Conservation (phyloP, 2,888 invertebrate genomes). For the Seira ritae region DNA sequence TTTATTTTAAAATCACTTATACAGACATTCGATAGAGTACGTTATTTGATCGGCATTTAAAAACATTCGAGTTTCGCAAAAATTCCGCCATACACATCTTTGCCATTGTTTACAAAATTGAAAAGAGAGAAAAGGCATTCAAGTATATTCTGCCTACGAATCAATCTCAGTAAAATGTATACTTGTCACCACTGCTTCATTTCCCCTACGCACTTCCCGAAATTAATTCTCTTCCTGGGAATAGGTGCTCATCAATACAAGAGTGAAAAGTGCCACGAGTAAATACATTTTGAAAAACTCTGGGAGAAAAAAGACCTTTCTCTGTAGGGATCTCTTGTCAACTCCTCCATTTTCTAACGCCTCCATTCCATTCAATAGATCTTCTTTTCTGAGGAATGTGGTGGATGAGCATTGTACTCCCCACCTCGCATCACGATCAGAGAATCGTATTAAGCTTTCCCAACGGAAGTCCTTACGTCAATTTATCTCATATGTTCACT, state of each 20-base stretch:
- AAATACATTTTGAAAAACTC: not conserved
- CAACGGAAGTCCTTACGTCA: constrained; percentile 50
- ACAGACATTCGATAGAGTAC: no score
- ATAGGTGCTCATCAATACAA: no score
- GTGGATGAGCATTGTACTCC: no score
- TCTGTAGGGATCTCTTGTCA: not conserved
- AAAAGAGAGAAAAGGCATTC: not conserved
- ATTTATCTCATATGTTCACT: constrained; percentile 45
- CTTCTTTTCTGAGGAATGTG: not conserved
- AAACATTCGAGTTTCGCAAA: not conserved
- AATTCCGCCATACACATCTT: not conserved
- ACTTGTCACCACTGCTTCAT: not conserved
- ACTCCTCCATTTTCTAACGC: not conserved
- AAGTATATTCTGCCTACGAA: not conserved
- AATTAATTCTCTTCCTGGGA: not conserved
- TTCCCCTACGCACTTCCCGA: not conserved
- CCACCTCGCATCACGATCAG: no score
- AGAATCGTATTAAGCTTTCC: not conserved
- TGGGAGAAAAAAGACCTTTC: not conserved
- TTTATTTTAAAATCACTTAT: no score
- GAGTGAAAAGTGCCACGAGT: not conserved
- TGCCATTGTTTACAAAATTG: not conserved
- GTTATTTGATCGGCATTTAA: no score
- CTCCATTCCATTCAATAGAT: not conserved
- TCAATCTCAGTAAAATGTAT: not conserved